A percentile compares a stretch with the other conserved stretches of the same genome.
These are phyloP conservation scores for Andrena minutula DNA, from an alignment of 2,888 invertebrate species.

Conservation along the genomic window DNA sequence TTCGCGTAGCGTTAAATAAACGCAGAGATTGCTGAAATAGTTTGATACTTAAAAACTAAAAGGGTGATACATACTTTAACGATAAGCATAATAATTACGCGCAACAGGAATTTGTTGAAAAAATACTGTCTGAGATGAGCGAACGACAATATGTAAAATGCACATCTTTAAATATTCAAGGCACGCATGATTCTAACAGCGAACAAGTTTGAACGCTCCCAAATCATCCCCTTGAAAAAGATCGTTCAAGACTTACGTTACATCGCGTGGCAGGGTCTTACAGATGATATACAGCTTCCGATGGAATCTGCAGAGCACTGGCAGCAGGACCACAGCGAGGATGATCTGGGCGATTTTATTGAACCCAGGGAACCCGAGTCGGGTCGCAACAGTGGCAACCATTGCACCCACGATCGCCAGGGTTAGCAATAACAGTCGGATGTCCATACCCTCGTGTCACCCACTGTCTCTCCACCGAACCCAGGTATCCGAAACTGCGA, in stretches of 20 bases:
- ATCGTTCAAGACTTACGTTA: constrained; percentile 77
- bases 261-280: constrained; percentile 80
- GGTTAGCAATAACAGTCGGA: constrained; percentile 78
- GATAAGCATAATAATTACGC: too few species aligned
- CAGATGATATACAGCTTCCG: constrained; percentile 80
- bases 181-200: background rate
- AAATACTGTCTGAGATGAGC: too few species aligned
- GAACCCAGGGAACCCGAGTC: constrained; percentile 74
- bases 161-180: background rate
- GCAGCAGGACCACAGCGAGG: constrained; percentile 76
- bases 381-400: constrained; percentile 78
- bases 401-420: constrained; percentile 79
- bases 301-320: constrained; percentile 79
- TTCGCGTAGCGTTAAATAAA: too few species aligned
- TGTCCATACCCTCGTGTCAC: constrained; percentile 75
- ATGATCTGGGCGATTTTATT: constrained; percentile 78
- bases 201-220: background rate
- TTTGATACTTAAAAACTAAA: too few species aligned
- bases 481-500: constrained; percentile 34
- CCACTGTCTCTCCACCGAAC: constrained; percentile 16
- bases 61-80: too few species aligned
- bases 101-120: too few species aligned
- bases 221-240: background rate
- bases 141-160: background rate
- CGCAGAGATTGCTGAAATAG: too few species aligned